Percentiles rank a stretch among this genome's conserved stretches.
Evolutionary conservation across 2,888 invertebrate species (phyloP).

Genomic region (Volucella bombylans): DNA sequence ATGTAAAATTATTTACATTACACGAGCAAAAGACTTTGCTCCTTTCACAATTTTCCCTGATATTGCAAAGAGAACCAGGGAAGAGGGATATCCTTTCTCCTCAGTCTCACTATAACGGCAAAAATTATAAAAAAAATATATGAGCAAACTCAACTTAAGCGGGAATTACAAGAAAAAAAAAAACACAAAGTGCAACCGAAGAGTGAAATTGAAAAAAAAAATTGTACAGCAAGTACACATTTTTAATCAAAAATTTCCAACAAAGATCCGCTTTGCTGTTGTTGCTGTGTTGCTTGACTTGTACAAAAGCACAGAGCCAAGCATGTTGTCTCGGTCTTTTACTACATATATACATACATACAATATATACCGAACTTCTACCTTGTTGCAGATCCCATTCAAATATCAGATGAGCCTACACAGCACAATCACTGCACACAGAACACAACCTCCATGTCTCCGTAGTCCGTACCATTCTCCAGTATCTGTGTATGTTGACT

Average conservation of each 20-base stretch:
- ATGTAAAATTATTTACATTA: slow-evolving; percentile 55
- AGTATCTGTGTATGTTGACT: slow-evolving; percentile 3
- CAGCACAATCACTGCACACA: neutral
- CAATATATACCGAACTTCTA: slow-evolving; percentile 15
- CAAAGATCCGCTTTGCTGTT: slow-evolving; percentile 61
- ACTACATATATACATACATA: neutral
- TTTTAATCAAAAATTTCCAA: slow-evolving; percentile 70
- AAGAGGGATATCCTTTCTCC: neutral
- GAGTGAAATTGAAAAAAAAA: slow-evolving; percentile 38
- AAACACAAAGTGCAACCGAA: slow-evolving; percentile 34
- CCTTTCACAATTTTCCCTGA: slow-evolving; percentile 26
- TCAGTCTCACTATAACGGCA: no score
- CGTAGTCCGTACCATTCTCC: neutral
- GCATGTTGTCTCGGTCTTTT: slow-evolving; percentile 19
- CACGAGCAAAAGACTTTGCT: slow-evolving; percentile 44
- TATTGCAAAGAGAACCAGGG: slow-evolving; percentile 25
- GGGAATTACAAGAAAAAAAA: slow-evolving; percentile 45
- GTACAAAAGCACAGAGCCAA: no score
- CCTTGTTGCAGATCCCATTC: slow-evolving; percentile 51
- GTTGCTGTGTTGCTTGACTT: neutral
- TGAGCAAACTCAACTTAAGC: slow-evolving; percentile 34
- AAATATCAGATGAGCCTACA: slow-evolving; percentile 50
- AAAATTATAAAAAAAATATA: no score
- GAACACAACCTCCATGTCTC: neutral
- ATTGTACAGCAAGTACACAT: slow-evolving; percentile 50